A percentile compares a stretch with the other conserved stretches of the same genome.
Evolutionary conservation across 2,797 vertebrate species (phyloP).

Genomic region (Serranus cabrilla): DNA sequence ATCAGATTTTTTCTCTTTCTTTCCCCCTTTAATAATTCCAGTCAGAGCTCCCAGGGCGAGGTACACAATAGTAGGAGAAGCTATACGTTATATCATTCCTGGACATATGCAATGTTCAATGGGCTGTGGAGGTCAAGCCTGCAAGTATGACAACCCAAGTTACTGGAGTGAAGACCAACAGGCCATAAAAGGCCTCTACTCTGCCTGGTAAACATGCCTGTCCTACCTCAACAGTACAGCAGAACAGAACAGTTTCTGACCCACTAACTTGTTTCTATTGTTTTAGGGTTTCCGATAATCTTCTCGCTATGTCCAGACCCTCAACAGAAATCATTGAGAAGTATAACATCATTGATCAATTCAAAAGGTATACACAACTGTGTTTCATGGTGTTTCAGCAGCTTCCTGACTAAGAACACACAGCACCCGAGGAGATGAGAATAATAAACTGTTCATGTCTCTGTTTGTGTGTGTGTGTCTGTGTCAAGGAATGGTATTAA

Average conservation of each 20-base stretch:
- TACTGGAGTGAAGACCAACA: slow-evolving; percentile 93
- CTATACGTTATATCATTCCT: slow-evolving; percentile 91
- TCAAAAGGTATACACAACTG: slow-evolving; percentile 87
- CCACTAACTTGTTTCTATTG: slow-evolving; percentile 4
- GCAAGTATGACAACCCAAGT: slow-evolving; percentile 96
- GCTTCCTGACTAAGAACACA: not conserved
- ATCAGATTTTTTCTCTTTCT: not conserved
- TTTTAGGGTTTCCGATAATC: slow-evolving; percentile 93
- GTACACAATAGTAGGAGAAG: slow-evolving; percentile 94
- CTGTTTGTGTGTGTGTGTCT: slow-evolving; percentile 42
- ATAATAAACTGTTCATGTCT: slow-evolving; percentile 22
- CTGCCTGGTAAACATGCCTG: slow-evolving; percentile 89
- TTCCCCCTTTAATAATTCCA: slow-evolving; percentile 62
- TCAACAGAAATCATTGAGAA: slow-evolving; percentile 94
- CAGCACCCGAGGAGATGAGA: not conserved
- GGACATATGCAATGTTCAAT: slow-evolving; percentile 93
- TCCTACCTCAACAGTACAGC: not conserved
- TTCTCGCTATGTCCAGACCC: slow-evolving; percentile 95
- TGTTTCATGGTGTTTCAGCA: not conserved
- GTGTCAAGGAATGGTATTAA: slow-evolving; percentile 89
- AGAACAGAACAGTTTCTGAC: not conserved
- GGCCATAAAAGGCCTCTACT: slow-evolving; percentile 94
- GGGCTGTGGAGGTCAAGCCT: slow-evolving; percentile 92
- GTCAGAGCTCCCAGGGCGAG: slow-evolving; percentile 90
- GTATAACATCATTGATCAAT: slow-evolving; percentile 93